These are phyloP conservation scores for Spodoptera littoralis DNA, from an alignment of 2,888 invertebrate genomes.

Conservation along the genomic window DNA sequence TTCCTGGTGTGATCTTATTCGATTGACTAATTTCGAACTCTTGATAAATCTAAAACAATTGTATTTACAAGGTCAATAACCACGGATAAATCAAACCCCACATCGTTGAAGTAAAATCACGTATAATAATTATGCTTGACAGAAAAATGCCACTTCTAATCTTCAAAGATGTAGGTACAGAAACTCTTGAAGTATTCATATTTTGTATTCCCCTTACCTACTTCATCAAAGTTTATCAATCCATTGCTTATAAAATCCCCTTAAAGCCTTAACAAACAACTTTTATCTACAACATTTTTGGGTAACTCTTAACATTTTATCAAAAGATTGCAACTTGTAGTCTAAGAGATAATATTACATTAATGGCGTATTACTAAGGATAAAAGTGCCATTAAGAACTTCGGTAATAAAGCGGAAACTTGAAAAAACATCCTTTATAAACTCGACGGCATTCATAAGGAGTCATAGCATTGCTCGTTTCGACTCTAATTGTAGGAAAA, in stretches of 20 bases:
- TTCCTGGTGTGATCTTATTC: too few relatives aligned
- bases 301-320: slow-evolving; percentile 12
- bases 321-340: slow-evolving; percentile 29
- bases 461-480: slow-evolving; percentile 39
- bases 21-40: too few relatives aligned
- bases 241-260: too few relatives aligned
- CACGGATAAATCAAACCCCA: too few relatives aligned
- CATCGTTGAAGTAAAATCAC: too few relatives aligned
- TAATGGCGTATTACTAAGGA: slow-evolving; percentile 48
- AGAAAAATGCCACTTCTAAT: too few relatives aligned
- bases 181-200: background rate
- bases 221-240: background rate
- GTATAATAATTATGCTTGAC: too few relatives aligned
- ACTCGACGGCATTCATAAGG: slow-evolving; percentile 24
- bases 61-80: too few relatives aligned
- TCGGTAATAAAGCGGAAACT: slow-evolving; percentile 50
- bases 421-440: slow-evolving; percentile 38
- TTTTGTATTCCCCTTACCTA: background rate
- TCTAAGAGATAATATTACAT: slow-evolving; percentile 35
- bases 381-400: slow-evolving; percentile 55
- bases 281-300: background rate
- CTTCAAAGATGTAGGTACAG: too few relatives aligned
- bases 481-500: slow-evolving; percentile 49
- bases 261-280: too few relatives aligned
- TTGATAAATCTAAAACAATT: too few relatives aligned